Base-by-base conservation (phyloP, 1,140 invertebrate species). In the Chrysomallon squamiferum region DNA sequence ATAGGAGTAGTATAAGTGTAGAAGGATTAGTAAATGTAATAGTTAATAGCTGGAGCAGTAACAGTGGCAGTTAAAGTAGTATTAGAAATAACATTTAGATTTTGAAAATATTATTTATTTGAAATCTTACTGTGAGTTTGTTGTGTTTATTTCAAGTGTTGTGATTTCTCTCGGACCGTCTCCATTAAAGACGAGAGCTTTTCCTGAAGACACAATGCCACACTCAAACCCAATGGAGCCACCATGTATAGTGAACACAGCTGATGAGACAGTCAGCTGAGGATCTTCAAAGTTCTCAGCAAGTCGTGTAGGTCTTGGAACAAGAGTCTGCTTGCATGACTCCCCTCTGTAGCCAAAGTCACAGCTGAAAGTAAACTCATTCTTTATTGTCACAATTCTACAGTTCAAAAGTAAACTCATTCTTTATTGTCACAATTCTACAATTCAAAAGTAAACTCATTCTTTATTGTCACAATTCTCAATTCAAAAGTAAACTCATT, bases 81-180 rank as follows among this genome's bases (percentile, higher is more conserved):
- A n/a, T n/a, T n/a, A n/a, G n/a, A n/a, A n/a, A n/a, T n/a, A n/a
- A n/a, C n/a, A n/a, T n/a, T n/a, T n/a, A n/a, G n/a, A n/a, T n/a
- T n/a, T n/a, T n/a, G n/a, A n/a, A n/a, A n/a, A n/a, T n/a, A n/a
- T n/a, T n/a, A n/a, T n/a, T n/a, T n/a, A n/a, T n/a, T 38, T 5
- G 5, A 38, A 7, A 38, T 38, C 57, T 45, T 60, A 83, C 81
- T 73, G 71, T 43, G 65, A 74, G 43, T 76, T 64, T 7, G 85
- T 86, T 20, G 85, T 86, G 67, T 87, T 86, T 6, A 87, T 64
- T 47, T 87, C 86, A 41, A 75, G 68, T 0, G 86, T 87, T 7
- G 80, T 71, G 38, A 87, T 22, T 60, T 76, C 59, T 22, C 87
- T 69, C 4, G 65, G 70, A 0, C 85, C 85, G 57, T 69, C 70